Evolutionary conservation across 2,888 invertebrate genomes (phyloP), one percentile per base, ranked within the genome.

Genomic region (Limenitis camilla): DNA sequence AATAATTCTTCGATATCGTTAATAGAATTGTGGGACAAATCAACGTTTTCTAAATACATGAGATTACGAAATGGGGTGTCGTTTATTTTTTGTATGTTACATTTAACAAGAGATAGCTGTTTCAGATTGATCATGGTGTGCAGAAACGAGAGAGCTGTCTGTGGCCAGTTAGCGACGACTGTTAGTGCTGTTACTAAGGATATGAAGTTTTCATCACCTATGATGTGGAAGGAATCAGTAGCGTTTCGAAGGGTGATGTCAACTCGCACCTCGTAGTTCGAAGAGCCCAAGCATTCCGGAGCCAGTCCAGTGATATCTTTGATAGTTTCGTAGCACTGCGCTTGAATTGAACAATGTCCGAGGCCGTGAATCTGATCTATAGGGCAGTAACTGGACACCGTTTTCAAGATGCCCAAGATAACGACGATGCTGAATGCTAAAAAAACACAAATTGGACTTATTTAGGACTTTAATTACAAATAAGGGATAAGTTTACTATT

Each of bases 1-100:
- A 86, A 83, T 4, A 85, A 55, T 5, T 74, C 65, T 28, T 67
- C 62, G 2, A 87, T 66, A 6, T 75, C 63, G 0, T 57, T 58
- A 9, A 87, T 59, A 11, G 49, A 62, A 52, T 86, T 87, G 30
- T 68, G 58, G 0, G 84, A 80, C 6, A 87, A 58, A 62, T 81
- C 74, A 0, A 86, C 51, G 4, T 45, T 62, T 62, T 79, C 72
- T 1, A 87, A 64, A 9, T 62, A 65, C n/a, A 56, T 63, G 0
- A 84, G 65, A 8, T 62, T 59, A 32, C 57, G 69, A 39, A 87
- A 84, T 0, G 85, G 81, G 0, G 53, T 35, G 1, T 62, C 72
- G 2, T 53, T 10, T 4, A 85, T 74, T 6, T 40, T 54, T 58
- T 74, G 58, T 2, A 86, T 78, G 4, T 71, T 59, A 40, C 75